phyloP scores from a whole-genome alignment of 1,140 invertebrate genomes.

The Brachionus asplanchnoidis region DNA sequence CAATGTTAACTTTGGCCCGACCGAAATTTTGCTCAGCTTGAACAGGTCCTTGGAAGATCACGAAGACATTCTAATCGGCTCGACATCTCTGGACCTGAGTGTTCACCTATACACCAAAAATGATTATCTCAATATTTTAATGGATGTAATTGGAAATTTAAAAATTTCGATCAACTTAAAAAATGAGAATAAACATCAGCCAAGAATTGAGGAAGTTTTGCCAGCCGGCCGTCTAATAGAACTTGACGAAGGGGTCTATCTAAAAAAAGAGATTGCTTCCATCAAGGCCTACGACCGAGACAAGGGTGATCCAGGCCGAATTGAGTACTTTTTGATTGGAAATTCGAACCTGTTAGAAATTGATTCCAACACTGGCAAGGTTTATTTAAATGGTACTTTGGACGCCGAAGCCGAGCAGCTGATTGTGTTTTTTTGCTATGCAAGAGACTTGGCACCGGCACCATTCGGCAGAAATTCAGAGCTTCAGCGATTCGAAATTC shows the following conservation, averaged over 20 bases:
- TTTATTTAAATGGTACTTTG: constrained; percentile 31
- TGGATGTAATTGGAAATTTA: constrained; percentile 13
- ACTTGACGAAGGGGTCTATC: not conserved
- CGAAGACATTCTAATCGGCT: not conserved
- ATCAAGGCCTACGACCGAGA: constrained; percentile 13
- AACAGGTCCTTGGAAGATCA: not conserved
- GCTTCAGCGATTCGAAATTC: constrained; percentile 6
- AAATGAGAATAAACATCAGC: constrained; percentile 35
- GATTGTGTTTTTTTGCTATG: constrained; percentile 19
- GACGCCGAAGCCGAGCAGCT: constrained; percentile 3
- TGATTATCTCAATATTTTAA: constrained; percentile 13
- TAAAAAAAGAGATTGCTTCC: not conserved
- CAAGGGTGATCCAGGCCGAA: constrained; percentile 9
- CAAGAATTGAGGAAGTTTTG: constrained; percentile 11
- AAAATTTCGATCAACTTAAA: constrained; percentile 18
- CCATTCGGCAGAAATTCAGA: constrained; percentile 28
- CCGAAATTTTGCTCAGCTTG: not conserved
- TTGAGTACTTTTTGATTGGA: constrained; percentile 24
- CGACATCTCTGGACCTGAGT: not conserved
- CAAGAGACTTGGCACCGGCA: constrained; percentile 18
- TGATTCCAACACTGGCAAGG: not conserved
- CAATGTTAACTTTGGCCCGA: constrained; percentile 19
- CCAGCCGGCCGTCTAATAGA: not conserved
- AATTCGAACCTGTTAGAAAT: constrained; percentile 8
- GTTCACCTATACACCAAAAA: not conserved